Base-by-base conservation (phyloP, 2,113 vertebrate species). In the Hippocampus barbouri region DNA sequence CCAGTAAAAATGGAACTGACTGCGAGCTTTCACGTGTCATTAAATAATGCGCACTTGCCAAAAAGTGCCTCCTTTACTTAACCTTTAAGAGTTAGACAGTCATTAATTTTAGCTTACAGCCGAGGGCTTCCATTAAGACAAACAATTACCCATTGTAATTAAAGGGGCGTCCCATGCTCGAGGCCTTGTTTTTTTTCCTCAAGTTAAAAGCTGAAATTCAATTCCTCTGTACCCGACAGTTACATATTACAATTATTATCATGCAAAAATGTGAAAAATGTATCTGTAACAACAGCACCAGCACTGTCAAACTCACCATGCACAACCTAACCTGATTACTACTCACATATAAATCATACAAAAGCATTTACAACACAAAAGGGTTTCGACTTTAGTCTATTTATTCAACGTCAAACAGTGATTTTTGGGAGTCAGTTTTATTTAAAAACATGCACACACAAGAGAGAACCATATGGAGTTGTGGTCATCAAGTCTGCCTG, bases 1-100 rank as follows among this genome's bases (percentile, higher is more conserved):
- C 71, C 56, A 86, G 79, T 63, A 83, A 75, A 83, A 87, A 85
- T 79, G 84, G 80, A 71, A 43, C 71, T 16, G 59, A 77, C 54
- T 69, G 71, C 41, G 57, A n/a, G 61, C 76, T 77, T 70, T 70
- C 64, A 66, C 9, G 64, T 66, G 64, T 66, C 64, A 47, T 47
- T 66, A 66, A 66, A 66, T 66, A 49, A 49, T 66, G 41, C 47
- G 64, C 23, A 66, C 64, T 66, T 53, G 66, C 30, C 45, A 38
- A 75, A 60, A 73, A 38, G 23, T n/a, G 12, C 23, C 2, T 6
- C 68, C 47, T 69, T 77, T 66, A 23, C 0, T 5, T 60, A 71
- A 34, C 66, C 8, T 68, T 45, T 75, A 5, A 69, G 70, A 49
- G 56, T 25, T 57, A 34, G 21, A 23, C 25, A 54, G 41, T 70